Percentiles rank a stretch among this genome's conserved stretches.
phyloP scores from a whole-genome alignment of 2,113 vertebrate genomes.

The Hypocryptadius cinnamomeus region DNA sequence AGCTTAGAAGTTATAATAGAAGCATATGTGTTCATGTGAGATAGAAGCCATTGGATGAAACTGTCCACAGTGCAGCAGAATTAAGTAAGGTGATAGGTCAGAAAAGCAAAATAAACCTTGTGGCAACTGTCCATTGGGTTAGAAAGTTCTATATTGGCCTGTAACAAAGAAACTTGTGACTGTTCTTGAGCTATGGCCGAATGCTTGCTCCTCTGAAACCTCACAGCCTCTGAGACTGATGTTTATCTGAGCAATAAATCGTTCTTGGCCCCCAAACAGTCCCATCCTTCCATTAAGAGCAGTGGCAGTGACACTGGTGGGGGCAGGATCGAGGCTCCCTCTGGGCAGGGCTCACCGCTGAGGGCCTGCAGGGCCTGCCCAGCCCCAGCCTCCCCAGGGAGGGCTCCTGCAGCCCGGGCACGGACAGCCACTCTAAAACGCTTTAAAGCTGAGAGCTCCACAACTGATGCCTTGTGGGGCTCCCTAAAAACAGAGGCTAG shows the following conservation, averaged over 20 bases:
- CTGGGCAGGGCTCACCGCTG: not conserved
- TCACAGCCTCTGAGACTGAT: too few species aligned
- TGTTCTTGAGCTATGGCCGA: too few species aligned
- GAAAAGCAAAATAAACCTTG: too few species aligned
- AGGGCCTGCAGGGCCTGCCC: not conserved
- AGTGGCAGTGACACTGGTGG: not conserved
- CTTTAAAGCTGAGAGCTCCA: not conserved
- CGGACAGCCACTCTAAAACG: not conserved
- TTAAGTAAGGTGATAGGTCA: too few species aligned
- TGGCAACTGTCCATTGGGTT: too few species aligned
- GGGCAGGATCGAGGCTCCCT: not conserved
- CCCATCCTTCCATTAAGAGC: not conserved
- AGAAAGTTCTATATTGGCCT: too few species aligned
- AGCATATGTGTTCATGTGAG: too few species aligned
- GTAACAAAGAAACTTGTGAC: too few species aligned
- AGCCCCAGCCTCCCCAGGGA: not conserved
- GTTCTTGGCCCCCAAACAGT: not conserved
- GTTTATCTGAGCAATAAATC: not conserved
- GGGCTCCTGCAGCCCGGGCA: not conserved
- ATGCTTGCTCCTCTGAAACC: too few species aligned
- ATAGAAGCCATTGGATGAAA: too few species aligned
- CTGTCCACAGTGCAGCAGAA: too few species aligned
- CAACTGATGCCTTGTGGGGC: not conserved
- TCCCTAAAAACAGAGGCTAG: not conserved
- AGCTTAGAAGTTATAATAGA: too few species aligned